These are phyloP conservation scores for Neodiprion virginianus DNA, from an alignment of 1,140 invertebrate species.

Conservation along the genomic window DNA sequence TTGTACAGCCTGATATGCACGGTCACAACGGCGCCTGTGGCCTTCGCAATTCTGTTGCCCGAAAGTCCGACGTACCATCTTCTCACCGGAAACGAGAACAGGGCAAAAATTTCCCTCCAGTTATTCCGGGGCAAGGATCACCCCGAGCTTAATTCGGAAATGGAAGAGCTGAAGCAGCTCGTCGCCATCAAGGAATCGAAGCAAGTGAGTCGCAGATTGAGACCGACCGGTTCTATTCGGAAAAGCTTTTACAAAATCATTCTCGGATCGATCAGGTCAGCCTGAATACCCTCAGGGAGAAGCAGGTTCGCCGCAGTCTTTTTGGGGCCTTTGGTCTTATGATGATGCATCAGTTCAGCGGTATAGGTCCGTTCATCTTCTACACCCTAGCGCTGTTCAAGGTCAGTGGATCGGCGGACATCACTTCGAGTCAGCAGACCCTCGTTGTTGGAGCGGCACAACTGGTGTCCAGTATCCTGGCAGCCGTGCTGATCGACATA, in stretches of 20 bases:
- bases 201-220: constrained; percentile 34
- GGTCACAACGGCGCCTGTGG: constrained; percentile 54
- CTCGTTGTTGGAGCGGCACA: constrained; percentile 81
- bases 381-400: constrained; percentile 78
- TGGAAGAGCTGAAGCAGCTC: constrained; percentile 66
- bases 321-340: constrained; percentile 76
- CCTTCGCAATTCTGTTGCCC: constrained; percentile 68
- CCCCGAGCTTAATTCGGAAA: constrained; percentile 59
- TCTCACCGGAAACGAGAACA: constrained; percentile 32
- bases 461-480: constrained; percentile 73
- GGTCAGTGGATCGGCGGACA: constrained; percentile 64
- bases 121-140: constrained; percentile 70
- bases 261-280: constrained; percentile 22
- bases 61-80: constrained; percentile 67
- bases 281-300: constrained; percentile 34
- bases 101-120: constrained; percentile 67
- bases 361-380: constrained; percentile 85
- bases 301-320: constrained; percentile 64
- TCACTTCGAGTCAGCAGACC: constrained; percentile 64
- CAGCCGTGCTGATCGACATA: constrained; percentile 74
- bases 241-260: not conserved
- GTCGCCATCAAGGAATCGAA: constrained; percentile 60
- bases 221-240: too few relatives aligned
- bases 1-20: constrained; percentile 66
- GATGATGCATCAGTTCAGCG: constrained; percentile 82